These are phyloP conservation scores for Ridgeia piscesae DNA, from an alignment of 1,140 invertebrate genomes.

Conservation along the genomic window DNA sequence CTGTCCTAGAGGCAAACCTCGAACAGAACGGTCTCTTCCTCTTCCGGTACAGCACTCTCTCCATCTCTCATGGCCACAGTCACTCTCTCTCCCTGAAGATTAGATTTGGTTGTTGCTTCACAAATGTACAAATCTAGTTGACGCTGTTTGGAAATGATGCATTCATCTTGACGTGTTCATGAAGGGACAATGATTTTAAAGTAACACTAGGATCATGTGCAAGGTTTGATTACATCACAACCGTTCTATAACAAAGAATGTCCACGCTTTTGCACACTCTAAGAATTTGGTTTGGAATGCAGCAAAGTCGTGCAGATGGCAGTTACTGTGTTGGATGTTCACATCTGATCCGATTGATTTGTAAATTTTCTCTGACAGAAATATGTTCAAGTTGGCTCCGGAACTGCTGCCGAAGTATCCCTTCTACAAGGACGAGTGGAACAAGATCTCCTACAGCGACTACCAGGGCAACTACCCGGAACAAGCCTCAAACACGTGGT, in stretches of 20 bases:
- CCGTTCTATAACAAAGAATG: background rate
- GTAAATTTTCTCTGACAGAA: conserved; percentile 31
- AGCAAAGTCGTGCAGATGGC: background rate
- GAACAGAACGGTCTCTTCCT: conserved; percentile 50
- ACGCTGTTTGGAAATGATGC: background rate
- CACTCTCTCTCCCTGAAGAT: background rate
- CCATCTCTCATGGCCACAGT: background rate
- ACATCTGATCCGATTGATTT: background rate
- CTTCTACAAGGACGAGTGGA: conserved; percentile 57
- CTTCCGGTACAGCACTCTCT: conserved; percentile 42
- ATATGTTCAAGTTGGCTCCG: conserved; percentile 50
- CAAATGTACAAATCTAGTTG: background rate
- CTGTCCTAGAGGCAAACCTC: conserved; percentile 46
- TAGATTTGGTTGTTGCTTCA: background rate
- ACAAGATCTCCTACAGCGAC: conserved; percentile 55
- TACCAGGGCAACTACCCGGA: conserved; percentile 52
- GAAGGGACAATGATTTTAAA: too few species aligned
- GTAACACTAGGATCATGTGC: too few species aligned
- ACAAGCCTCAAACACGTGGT: conserved; percentile 53
- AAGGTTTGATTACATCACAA: too few species aligned
- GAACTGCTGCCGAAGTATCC: conserved; percentile 54
- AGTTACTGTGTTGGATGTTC: background rate
- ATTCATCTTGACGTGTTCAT: background rate
- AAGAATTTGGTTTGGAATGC: background rate
- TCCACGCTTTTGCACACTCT: background rate